Evolutionary conservation across 2,888 invertebrate species (phyloP), one percentile per base, ranked within the genome.

Genomic region (Vanessa cardui): DNA sequence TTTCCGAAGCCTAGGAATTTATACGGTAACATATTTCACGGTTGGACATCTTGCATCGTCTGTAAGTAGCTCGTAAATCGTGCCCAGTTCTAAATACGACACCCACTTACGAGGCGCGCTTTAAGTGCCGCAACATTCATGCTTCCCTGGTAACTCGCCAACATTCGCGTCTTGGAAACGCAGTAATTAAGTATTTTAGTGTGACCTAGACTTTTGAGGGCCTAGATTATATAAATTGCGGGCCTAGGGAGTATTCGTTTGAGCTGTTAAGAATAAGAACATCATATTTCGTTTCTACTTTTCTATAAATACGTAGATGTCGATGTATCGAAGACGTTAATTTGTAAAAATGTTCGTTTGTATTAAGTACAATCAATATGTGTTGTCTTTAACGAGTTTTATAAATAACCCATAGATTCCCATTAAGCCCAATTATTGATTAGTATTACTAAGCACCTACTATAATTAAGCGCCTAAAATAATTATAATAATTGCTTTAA

Each of bases 31-130:
- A 62, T 66, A 66, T 62, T 66, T 66, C 58, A 62, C 56, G 16
- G 49, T 66, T 49, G 61, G 66, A 66, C 66, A 66, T 66, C 39
- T 62, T 66, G 62, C 56, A 66, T 66, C 66, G 58, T 58, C 49
- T 49, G 6, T 66, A 66, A 49, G 66, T 49, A 62, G 61, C 47
- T 61, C 47, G 66, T 66, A 66, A 66, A 66, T 66, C 61, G 66
- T 61, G 33, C 47, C 21, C 47, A 21, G 47, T 56, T 56, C 56
- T 61, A 61, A 62, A 49, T 21, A 58, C 58, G 58, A 58, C 58
- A 58, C 46, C 52, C 52, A 54, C 65, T 54, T 52, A 31, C 56
- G 59, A 65, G 54, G 46, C 60, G 59, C 33, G 39, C 45, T 54
- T 58, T 60, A 65, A 65, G 65, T 60, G 65, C 45, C 46, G 3